A percentile compares a stretch with the other conserved stretches of the same genome.
Evolutionary conservation across 2,113 vertebrate species (phyloP).

Genomic region (Puntigrus tetrazona): DNA sequence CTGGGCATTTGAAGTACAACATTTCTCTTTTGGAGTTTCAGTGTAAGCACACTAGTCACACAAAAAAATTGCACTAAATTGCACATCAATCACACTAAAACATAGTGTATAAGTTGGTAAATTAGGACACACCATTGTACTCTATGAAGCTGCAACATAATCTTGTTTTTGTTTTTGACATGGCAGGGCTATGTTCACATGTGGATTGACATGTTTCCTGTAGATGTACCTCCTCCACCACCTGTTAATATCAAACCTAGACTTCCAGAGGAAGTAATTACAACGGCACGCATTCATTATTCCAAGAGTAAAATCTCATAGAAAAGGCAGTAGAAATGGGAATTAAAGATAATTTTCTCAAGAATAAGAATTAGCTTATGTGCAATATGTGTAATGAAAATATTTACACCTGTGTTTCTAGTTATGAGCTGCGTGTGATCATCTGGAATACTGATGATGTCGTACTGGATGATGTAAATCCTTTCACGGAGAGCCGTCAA

Average conservation of each 20-base stretch:
- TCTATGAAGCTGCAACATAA: background rate
- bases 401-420: conserved; percentile 58
- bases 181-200: conserved; percentile 91
- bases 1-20: background rate
- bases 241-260: conserved; percentile 90
- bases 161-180: background rate
- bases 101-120: no score
- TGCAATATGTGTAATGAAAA: background rate
- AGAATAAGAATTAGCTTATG: background rate
- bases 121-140: background rate
- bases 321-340: background rate
- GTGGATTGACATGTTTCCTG: conserved; percentile 97
- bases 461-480: conserved; percentile 90
- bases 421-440: conserved; percentile 89
- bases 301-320: background rate
- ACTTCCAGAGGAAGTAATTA: conserved; percentile 82
- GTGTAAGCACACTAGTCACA: background rate
- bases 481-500: conserved; percentile 88
- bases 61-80: no score
- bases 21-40: background rate
- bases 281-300: background rate
- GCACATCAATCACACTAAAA: no score
- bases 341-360: background rate
- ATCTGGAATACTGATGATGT: conserved; percentile 94
- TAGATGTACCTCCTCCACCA: conserved; percentile 83